These are phyloP conservation scores for Kryptolebias ocellatus DNA, from an alignment of 2,797 vertebrate genomes.

Conservation along the genomic window DNA sequence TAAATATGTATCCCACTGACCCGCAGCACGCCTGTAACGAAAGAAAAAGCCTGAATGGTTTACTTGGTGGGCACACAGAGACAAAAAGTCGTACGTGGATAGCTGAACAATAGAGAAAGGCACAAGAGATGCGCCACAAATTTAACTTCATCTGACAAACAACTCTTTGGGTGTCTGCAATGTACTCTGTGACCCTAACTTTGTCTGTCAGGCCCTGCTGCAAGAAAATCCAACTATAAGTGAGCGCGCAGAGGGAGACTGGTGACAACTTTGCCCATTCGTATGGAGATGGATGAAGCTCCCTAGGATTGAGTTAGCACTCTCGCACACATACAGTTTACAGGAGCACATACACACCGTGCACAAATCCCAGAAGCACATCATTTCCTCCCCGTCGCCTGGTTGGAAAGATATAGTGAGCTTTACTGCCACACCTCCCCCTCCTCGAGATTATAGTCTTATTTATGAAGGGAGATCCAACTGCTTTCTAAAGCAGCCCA, in stretches of 20 bases:
- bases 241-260: constrained; percentile 43
- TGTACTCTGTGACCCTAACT: constrained; percentile 46
- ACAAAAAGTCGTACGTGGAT: neutral
- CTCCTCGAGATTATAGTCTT: constrained; percentile 13
- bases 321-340: constrained; percentile 12
- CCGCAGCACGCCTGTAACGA: constrained; percentile 78
- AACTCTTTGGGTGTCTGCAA: constrained; percentile 19
- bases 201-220: constrained; percentile 32
- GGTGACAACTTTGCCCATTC: constrained; percentile 46
- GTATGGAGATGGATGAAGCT: constrained; percentile 55
- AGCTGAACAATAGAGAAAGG: neutral
- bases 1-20: constrained; percentile 84
- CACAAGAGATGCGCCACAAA: constrained; percentile 6
- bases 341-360: constrained; percentile 5
- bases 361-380: constrained; percentile 7
- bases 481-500: constrained; percentile 3
- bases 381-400: constrained; percentile 40
- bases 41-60: constrained; percentile 14
- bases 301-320: constrained; percentile 9
- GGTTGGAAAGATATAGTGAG: constrained; percentile 6
- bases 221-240: constrained; percentile 25
- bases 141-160: constrained; percentile 29
- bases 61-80: neutral
- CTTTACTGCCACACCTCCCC: constrained; percentile 4
- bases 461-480: constrained; percentile 3